Percentiles rank a stretch among this genome's conserved stretches.
These are phyloP conservation scores for Ariolimax columbianus DNA, from an alignment of 2,888 invertebrate species.

Conservation along the genomic window DNA sequence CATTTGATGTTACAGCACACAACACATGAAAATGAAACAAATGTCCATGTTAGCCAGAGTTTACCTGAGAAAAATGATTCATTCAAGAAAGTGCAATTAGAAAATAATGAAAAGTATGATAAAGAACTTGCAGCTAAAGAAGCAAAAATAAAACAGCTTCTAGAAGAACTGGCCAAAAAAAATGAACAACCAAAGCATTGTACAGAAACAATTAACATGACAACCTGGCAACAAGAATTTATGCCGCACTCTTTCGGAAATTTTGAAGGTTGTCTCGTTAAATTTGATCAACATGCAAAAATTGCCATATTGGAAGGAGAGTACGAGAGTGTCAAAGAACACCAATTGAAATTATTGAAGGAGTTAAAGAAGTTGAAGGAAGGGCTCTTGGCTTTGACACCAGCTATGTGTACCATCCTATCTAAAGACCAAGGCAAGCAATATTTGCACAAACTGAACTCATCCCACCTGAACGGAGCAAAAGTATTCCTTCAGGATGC, in stretches of 20 bases:
- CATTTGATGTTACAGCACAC: too few relatives aligned
- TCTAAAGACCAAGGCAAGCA: constrained; percentile 6
- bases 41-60: background rate
- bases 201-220: background rate
- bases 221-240: background rate
- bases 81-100: background rate
- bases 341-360: constrained; percentile 13
- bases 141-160: constrained; percentile 13
- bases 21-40: background rate
- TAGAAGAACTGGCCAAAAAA: constrained; percentile 20
- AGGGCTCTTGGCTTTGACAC: background rate
- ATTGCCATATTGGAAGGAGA: background rate
- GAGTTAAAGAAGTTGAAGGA: constrained; percentile 22
- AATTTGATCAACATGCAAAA: background rate
- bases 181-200: background rate
- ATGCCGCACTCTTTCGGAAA: constrained; percentile 16
- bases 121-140: background rate
- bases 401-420: background rate
- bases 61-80: background rate
- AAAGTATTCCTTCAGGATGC: background rate
- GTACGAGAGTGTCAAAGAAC: background rate
- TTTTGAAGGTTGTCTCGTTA: constrained; percentile 4
- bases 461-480: background rate
- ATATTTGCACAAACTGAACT: background rate
- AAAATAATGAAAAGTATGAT: background rate